Percentiles rank a stretch among this genome's conserved stretches.
Conservation (phyloP, 2,888 invertebrate species). For the Lymantria dispar region DNA sequence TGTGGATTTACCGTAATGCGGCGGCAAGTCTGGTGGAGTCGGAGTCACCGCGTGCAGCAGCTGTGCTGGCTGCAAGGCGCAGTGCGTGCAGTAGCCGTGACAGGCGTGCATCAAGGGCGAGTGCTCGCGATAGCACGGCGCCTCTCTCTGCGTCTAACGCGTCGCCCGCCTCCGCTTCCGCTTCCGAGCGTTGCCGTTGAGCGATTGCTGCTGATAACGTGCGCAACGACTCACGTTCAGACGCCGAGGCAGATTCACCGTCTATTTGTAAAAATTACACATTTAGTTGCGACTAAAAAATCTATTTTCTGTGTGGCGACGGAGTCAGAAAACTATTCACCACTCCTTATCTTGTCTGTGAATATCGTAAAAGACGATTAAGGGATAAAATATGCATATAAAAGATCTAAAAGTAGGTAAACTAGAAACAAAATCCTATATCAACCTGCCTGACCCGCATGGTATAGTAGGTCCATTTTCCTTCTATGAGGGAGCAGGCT, state of each 20-base stretch:
- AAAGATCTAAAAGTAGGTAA: no score
- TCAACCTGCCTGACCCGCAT: no score
- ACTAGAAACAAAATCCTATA: no score
- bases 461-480: no score
- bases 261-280: conserved; percentile 23
- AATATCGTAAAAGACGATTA: no score
- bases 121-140: conserved; percentile 87
- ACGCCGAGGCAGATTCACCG: conserved; percentile 56
- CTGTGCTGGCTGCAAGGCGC: conserved; percentile 85
- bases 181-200: conserved; percentile 86
- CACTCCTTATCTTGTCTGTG: no score
- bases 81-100: conserved; percentile 63
- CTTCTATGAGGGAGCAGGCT: no score
- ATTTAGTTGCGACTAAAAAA: no score
- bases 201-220: conserved; percentile 90
- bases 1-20: conserved; percentile 73
- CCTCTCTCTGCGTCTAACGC: conserved; percentile 49
- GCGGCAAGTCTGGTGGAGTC: conserved; percentile 71
- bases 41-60: conserved; percentile 82
- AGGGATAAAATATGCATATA: no score
- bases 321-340: no score
- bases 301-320: no score
- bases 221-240: conserved; percentile 87
- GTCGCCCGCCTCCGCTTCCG: conserved; percentile 71
- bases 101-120: conserved; percentile 73